These are phyloP conservation scores for Porites cylindrica DNA, from an alignment of 92 coral and sea anemone genomes.

Conservation along the genomic window DNA sequence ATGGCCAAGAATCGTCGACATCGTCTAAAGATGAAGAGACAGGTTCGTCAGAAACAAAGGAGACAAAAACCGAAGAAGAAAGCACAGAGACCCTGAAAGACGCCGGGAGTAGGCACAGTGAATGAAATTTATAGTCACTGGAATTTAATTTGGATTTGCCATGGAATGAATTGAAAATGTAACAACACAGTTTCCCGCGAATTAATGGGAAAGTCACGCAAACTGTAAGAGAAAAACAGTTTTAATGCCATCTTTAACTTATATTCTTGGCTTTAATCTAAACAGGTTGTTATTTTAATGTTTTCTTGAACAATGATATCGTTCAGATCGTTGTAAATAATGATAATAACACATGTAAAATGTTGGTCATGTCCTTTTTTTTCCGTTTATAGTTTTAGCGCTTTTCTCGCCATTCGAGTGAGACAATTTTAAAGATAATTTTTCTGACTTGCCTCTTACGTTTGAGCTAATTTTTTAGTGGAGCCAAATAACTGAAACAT, in stretches of 20 bases:
- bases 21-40: slow-evolving; percentile 47
- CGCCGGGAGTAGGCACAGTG: slow-evolving; percentile 1
- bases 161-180: not conserved
- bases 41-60: not conserved
- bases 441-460: not conserved
- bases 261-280: not conserved
- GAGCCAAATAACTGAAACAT: not conserved
- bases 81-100: slow-evolving; percentile 8
- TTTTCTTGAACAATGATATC: not conserved
- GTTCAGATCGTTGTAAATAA: slow-evolving; percentile 20
- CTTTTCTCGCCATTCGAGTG: not conserved
- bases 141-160: slow-evolving; percentile 25
- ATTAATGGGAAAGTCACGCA: not conserved
- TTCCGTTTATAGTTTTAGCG: not conserved
- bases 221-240: not conserved
- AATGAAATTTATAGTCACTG: not conserved
- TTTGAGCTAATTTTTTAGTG: not conserved
- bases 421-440: not conserved
- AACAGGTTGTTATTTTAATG: slow-evolving; percentile 10
- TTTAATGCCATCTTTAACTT: not conserved
- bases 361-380: not conserved
- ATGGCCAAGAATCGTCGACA: slow-evolving; percentile 53
- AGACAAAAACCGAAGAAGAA: slow-evolving; percentile 2
- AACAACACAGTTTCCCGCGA: not conserved
- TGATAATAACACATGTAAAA: not conserved